Conservation (phyloP, 2,113 vertebrate species). For the Sinocyclocheilus maitianheensis region DNA sequence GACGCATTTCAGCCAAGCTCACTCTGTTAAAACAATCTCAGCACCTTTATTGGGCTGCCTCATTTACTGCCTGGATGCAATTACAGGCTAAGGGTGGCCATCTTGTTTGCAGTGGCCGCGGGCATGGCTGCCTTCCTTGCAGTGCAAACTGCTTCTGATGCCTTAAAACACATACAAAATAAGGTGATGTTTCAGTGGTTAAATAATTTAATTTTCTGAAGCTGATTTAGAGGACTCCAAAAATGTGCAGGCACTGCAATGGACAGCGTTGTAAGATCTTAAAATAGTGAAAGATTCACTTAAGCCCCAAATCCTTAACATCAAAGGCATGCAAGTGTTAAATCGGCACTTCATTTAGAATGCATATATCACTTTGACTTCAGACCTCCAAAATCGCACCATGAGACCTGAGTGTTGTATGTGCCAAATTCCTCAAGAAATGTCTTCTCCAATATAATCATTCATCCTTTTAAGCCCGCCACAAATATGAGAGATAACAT, state of each 20-base stretch:
- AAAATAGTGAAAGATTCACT: conserved; percentile 34
- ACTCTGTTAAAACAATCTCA: conserved; percentile 75
- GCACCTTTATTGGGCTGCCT: conserved; percentile 73
- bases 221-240: background rate
- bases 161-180: background rate
- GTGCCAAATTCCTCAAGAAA: conserved; percentile 45
- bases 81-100: conserved; percentile 65
- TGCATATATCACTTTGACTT: conserved; percentile 47
- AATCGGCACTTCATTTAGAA: conserved; percentile 41
- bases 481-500: conserved; percentile 42
- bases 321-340: conserved; percentile 25
- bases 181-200: background rate
- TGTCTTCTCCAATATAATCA: conserved; percentile 30
- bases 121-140: background rate
- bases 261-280: background rate
- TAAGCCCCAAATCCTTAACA: conserved; percentile 29
- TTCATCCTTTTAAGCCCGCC: conserved; percentile 21
- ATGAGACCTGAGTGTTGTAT: background rate
- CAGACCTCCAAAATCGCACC: conserved; percentile 12
- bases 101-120: conserved; percentile 53
- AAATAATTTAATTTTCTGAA: background rate
- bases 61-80: conserved; percentile 72
- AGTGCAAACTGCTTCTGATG: background rate
- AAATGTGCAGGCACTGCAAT: background rate
- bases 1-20: conserved; percentile 62